Percentiles rank a stretch among this genome's conserved stretches.
Evolutionary conservation across 2,797 vertebrate genomes (phyloP).

Genomic region (Schizothorax lantsangensis): DNA sequence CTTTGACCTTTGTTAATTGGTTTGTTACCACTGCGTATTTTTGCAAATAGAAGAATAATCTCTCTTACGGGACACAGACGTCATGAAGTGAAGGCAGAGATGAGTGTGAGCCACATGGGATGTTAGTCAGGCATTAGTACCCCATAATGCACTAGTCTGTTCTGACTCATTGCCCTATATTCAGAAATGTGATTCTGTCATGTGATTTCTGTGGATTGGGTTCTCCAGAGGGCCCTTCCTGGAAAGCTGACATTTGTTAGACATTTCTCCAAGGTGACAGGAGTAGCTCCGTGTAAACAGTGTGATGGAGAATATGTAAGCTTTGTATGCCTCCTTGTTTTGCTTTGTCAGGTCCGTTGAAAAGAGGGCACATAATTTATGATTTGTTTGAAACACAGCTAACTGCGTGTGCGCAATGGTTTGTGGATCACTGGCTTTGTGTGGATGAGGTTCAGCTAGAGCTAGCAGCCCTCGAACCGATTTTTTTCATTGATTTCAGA

Average conservation of each 20-base stretch:
- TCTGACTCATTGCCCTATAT: slow-evolving; percentile 55
- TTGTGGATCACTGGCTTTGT: slow-evolving; percentile 31
- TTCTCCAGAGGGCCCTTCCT: slow-evolving; percentile 49
- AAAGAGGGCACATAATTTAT: slow-evolving; percentile 34
- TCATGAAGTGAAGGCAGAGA: slow-evolving; percentile 39
- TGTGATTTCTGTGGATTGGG: slow-evolving; percentile 42
- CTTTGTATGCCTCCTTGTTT: slow-evolving; percentile 42
- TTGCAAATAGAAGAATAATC: slow-evolving; percentile 17
- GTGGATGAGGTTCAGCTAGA: slow-evolving; percentile 35
- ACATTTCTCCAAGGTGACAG: slow-evolving; percentile 61
- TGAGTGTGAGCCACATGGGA: slow-evolving; percentile 35
- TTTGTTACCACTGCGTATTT: not conserved
- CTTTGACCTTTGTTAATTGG: slow-evolving; percentile 12
- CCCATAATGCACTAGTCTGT: slow-evolving; percentile 21
- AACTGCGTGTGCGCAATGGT: slow-evolving; percentile 36
- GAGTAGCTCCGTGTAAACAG: slow-evolving; percentile 52
- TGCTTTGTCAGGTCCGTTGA: slow-evolving; percentile 44
- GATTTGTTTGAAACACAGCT: slow-evolving; percentile 45
- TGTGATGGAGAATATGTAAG: slow-evolving; percentile 49
- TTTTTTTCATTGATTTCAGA: slow-evolving; percentile 14
- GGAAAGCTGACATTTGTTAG: slow-evolving; percentile 58
- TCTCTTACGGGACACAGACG: slow-evolving; percentile 17
- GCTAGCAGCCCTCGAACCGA: slow-evolving; percentile 4
- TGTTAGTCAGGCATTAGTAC: slow-evolving; percentile 52
- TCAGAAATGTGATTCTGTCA: slow-evolving; percentile 52